Percentiles rank a stretch among this genome's conserved stretches.
Evolutionary conservation across 2,113 vertebrate genomes (phyloP).

Genomic region (Eulemur macaco): DNA sequence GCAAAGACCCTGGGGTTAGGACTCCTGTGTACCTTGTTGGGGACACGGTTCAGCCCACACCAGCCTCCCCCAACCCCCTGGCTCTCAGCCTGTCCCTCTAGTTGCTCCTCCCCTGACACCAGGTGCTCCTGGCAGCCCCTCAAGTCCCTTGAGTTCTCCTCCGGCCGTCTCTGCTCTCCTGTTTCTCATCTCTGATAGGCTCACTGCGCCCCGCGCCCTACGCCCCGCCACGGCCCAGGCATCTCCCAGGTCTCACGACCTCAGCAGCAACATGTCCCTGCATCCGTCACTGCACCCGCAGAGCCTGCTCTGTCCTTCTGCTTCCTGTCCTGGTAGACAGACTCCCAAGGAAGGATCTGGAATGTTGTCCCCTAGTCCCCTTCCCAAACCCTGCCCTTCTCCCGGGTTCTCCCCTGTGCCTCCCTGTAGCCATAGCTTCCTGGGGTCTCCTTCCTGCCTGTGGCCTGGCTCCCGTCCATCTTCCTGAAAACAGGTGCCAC

Average conservation of each 20-base stretch:
- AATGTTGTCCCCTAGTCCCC: not conserved
- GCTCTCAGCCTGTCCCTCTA: not conserved
- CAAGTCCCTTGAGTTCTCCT: not conserved
- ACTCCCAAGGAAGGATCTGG: not conserved
- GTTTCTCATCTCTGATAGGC: too few species aligned
- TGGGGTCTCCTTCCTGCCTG: not conserved
- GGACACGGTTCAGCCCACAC: too few species aligned
- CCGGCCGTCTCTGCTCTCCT: not conserved
- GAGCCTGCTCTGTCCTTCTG: not conserved
- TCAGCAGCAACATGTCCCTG: not conserved
- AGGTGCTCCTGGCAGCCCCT: not conserved
- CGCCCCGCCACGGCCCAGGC: accelerated
- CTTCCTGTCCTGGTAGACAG: too few species aligned
- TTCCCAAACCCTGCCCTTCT: not conserved
- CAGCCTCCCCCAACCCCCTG: not conserved
- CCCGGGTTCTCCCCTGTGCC: not conserved
- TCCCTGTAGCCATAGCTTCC: not conserved
- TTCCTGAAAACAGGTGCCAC: too few species aligned
- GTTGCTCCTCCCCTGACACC: too few species aligned
- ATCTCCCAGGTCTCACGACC: not conserved
- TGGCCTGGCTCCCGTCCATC: not conserved
- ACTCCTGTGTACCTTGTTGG: accelerated
- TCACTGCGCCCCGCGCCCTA: too few species aligned
- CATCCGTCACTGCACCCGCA: accelerated
- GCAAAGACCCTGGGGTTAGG: not conserved